phyloP scores from a whole-genome alignment of 2,797 vertebrate species.

The Premnoplex brunnescens region DNA sequence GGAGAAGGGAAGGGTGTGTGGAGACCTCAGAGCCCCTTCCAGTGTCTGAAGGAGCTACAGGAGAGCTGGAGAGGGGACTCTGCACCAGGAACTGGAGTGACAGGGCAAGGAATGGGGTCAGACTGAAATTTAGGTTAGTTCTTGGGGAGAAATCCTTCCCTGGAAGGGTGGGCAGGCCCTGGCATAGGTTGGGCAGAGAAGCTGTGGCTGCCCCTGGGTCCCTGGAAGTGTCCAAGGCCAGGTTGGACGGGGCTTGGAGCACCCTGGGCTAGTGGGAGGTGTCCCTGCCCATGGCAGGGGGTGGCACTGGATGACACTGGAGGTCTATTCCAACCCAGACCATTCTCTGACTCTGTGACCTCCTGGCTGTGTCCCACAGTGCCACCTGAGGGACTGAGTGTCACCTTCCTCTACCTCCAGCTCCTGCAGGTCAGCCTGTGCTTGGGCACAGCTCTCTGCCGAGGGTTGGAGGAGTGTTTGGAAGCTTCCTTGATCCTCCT shows the following conservation, averaged over 20 bases:
- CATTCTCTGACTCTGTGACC: background rate
- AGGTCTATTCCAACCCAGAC: background rate
- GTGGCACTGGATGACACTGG: background rate
- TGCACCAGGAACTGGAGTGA: background rate
- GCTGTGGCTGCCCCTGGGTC: background rate
- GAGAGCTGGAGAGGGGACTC: background rate
- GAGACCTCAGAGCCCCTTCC: background rate
- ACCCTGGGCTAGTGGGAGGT: background rate
- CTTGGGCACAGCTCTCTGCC: accelerated
- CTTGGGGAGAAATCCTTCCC: background rate
- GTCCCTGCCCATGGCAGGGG: background rate
- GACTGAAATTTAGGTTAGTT: background rate
- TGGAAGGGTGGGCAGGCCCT: background rate
- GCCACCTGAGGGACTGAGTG: background rate
- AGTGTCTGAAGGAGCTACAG: background rate
- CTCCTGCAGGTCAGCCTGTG: accelerated
- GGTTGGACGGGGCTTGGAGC: background rate
- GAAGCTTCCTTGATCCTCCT: background rate
- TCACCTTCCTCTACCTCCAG: background rate
- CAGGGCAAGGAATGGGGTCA: background rate
- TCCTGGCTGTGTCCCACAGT: background rate
- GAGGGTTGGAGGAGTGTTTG: background rate
- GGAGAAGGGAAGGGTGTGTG: background rate
- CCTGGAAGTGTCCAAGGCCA: background rate
- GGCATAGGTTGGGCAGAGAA: background rate